A percentile compares a stretch with the other conserved stretches of the same genome.
Conservation (phyloP, 92 coral and sea anemone species). For the Umimayanthus kanabou region DNA sequence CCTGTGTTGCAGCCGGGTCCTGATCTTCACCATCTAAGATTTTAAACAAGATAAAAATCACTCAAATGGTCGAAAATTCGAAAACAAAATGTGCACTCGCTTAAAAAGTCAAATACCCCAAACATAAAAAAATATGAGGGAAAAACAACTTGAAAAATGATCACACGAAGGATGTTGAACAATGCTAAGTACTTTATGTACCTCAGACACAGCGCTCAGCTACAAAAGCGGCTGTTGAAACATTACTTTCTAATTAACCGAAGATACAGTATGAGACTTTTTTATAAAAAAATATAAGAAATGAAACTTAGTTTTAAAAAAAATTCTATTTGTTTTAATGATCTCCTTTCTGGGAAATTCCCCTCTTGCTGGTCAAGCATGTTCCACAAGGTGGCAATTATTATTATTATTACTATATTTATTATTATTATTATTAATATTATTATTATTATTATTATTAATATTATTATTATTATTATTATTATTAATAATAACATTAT, state of each 20-base stretch:
- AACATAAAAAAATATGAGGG: background rate
- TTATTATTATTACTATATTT: no score
- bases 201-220: background rate
- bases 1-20: conserved; percentile 66
- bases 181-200: no score
- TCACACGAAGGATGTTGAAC: background rate
- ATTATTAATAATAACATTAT: no score
- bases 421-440: no score
- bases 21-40: conserved; percentile 18
- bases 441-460: no score
- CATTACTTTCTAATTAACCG: background rate
- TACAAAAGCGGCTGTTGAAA: background rate
- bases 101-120: background rate
- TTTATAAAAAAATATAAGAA: background rate
- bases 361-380: background rate
- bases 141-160: background rate
- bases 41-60: background rate
- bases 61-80: background rate
- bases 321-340: background rate
- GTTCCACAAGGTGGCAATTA: background rate
- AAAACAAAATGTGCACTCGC: background rate
- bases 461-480: no score
- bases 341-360: background rate
- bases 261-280: no score
- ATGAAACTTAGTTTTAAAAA: no score